Percentiles rank a stretch among this genome's conserved stretches.
These are phyloP conservation scores for Lordiphosa collinella DNA, from an alignment of 1,140 invertebrate genomes.

Conservation along the genomic window DNA sequence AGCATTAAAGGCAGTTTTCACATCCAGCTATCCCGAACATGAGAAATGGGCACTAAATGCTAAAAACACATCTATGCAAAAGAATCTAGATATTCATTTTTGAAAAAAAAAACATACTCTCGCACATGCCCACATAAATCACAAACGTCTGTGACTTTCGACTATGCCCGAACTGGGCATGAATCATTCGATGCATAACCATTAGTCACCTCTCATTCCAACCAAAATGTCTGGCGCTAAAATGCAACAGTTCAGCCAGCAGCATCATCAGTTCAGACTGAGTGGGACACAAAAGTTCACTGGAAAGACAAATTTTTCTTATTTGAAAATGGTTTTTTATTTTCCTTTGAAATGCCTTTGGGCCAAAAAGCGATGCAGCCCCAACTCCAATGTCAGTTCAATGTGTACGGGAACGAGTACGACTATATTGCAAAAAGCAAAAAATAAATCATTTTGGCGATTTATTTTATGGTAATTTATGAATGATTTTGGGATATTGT, in stretches of 20 bases:
- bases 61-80: too few species aligned
- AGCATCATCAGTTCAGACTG: not conserved
- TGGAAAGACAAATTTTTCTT: constrained; percentile 31
- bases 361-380: not conserved
- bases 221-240: constrained; percentile 22
- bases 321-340: constrained; percentile 35
- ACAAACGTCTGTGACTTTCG: constrained; percentile 27
- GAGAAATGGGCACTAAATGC: too few species aligned
- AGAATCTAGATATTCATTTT: too few species aligned
- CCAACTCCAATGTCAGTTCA: too few species aligned
- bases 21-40: too few species aligned
- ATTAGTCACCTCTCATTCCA: constrained; percentile 35
- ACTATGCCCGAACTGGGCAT: constrained; percentile 44
- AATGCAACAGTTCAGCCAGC: constrained; percentile 11
- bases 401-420: too few species aligned
- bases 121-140: constrained; percentile 4
- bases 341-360: constrained; percentile 53
- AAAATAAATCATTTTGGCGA: too few species aligned
- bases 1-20: too few species aligned
- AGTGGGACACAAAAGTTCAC: constrained; percentile 23
- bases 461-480: too few species aligned
- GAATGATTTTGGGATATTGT: too few species aligned
- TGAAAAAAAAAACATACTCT: too few species aligned
- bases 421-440: too few species aligned
- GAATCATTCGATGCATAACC: constrained; percentile 26